These are phyloP conservation scores for Planococcus citri DNA, from an alignment of 1,140 invertebrate species.

Conservation along the genomic window DNA sequence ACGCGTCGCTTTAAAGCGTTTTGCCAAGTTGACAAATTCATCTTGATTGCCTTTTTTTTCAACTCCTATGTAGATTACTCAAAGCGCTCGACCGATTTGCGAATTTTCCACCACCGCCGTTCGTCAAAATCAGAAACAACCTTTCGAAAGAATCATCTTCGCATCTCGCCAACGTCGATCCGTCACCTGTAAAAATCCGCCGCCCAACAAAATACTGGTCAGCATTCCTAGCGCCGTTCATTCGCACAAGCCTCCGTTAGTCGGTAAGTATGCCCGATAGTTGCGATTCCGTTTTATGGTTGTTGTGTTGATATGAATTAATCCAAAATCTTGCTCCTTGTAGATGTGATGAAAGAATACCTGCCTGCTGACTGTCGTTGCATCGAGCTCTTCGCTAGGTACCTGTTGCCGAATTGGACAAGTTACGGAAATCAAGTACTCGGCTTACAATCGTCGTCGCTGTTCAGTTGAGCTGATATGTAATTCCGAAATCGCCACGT, in stretches of 20 bases:
- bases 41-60: background rate
- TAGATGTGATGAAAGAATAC: constrained; percentile 51
- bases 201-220: constrained; percentile 48
- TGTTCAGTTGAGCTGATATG: constrained; percentile 18
- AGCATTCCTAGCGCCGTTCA: constrained; percentile 83
- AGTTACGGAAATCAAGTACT: constrained; percentile 75
- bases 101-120: constrained; percentile 43
- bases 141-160: constrained; percentile 67
- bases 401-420: constrained; percentile 68
- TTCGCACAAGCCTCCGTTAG: constrained; percentile 77
- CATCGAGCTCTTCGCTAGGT: constrained; percentile 81
- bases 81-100: constrained; percentile 50
- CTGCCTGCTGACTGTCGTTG: constrained; percentile 45
- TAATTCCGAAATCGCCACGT: too few species aligned
- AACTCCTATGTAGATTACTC: constrained; percentile 45
- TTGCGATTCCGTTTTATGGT: too few species aligned
- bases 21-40: constrained; percentile 5
- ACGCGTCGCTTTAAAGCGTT: constrained; percentile 22
- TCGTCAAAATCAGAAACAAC: constrained; percentile 59
- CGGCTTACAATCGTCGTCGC: constrained; percentile 22
- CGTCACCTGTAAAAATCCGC: constrained; percentile 34
- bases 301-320: too few species aligned
- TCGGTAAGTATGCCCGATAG: constrained; percentile 35
- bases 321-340: constrained; percentile 24
- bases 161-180: constrained; percentile 37